Evolutionary conservation across 2,797 vertebrate species (phyloP), one percentile per base, ranked within the genome.

Genomic region (Tragelaphus oryx): DNA sequence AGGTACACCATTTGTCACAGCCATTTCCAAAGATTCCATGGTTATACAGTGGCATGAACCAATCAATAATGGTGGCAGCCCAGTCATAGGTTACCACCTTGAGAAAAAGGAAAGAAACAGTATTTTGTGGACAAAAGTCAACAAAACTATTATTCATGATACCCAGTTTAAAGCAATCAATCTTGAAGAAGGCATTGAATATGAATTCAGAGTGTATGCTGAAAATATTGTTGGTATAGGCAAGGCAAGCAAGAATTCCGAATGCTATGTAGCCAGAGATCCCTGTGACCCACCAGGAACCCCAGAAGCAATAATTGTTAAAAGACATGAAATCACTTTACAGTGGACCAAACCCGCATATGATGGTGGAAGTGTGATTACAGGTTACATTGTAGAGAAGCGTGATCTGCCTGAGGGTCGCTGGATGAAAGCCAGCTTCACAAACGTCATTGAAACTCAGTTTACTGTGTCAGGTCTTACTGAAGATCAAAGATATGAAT

Each of bases 61-160:
- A 93, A 98, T 99, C 95, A 98, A 98, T 97, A 99, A 99, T 97
- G 99, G 99, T 97, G 99, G 99, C 95, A 99, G 99, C 96, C 97
- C 96, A 94, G 98, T 99, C 97, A 98, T 99, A 97, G 99, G 99
- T 92, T 99, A 99, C 90, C 99, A 99, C 98, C 99, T 99, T 96
- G 99, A 99, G 98, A 99, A 98, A 94, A 99, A 99, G 97, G 99
- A 99, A 98, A 99, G 99, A 98, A 99, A 99, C 96, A 99, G 99
- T 93, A 99, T 99, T 97, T 98, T 99, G 24, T 99, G 99, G 99
- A 98, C 99, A 96, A 99, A 99, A 98, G 98, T 99, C 88, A 99
- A 99, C 98, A 99, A 99, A 98, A 99, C 98, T 84, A 98, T 99
- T 93, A 99, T 99, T 98, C 99, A 99, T 54, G 99, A 99, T 54